Evolutionary conservation across 1,140 invertebrate species (phyloP).

Genomic region (Nomia melanderi): DNA sequence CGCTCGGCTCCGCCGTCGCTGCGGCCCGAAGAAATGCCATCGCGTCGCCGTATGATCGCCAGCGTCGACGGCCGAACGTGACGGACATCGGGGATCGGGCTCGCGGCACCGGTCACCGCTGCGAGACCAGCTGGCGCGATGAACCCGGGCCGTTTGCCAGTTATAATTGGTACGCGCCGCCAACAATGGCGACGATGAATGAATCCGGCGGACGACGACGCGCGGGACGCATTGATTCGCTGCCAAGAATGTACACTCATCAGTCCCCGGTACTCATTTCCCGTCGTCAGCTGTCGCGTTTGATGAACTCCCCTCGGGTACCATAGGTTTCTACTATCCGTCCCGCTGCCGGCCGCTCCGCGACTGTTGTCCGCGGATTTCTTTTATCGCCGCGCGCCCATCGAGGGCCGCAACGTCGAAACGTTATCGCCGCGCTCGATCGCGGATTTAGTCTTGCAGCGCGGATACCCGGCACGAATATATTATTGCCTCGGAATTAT

Average conservation of each 20-base stretch:
- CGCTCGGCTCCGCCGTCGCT: neutral
- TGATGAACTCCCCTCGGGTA: no score
- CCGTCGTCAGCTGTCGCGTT: neutral
- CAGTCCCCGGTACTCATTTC: neutral
- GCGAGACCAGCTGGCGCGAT: conserved; percentile 7
- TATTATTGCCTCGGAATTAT: neutral
- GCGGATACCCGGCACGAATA: neutral
- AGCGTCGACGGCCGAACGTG: conserved; percentile 31
- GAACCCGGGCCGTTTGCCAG: conserved; percentile 51
- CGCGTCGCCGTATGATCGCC: conserved; percentile 5
- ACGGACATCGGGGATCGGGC: conserved; percentile 14
- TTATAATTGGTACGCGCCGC: conserved; percentile 35
- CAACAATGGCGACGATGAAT: conserved; percentile 42
- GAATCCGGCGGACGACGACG: conserved; percentile 17
- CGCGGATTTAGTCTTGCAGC: no score
- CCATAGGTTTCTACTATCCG: no score
- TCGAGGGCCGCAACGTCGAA: no score
- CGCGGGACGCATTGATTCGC: neutral
- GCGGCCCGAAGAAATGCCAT: conserved; percentile 18
- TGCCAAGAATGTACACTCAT: conserved; percentile 23
- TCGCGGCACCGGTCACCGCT: no score
- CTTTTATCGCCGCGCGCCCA: no score
- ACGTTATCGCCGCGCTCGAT: no score
- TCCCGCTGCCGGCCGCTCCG: no score
- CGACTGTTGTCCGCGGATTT: no score